Evolutionary conservation across 2,797 vertebrate species (phyloP).

Genomic region (Ctenopoma kingsleyae): DNA sequence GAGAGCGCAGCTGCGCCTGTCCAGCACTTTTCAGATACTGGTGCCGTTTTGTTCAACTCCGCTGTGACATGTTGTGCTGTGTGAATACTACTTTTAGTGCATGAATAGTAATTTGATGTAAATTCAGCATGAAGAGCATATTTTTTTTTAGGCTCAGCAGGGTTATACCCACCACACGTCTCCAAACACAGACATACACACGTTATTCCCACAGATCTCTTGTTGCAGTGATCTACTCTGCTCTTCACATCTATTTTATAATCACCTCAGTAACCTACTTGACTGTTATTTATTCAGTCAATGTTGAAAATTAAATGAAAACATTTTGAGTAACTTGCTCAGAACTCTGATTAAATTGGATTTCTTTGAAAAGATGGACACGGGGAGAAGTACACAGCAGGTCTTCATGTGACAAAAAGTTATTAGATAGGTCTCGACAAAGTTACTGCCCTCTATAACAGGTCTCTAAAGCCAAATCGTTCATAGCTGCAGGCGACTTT

Average conservation of each 20-base stretch:
- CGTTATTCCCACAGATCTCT: constrained; percentile 7
- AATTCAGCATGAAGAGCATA: not conserved
- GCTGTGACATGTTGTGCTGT: not conserved
- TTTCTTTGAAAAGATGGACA: constrained; percentile 33
- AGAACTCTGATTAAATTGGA: constrained; percentile 53
- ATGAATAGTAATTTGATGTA: not conserved
- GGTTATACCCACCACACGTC: not conserved
- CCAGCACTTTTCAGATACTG: not conserved
- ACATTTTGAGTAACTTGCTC: constrained; percentile 62
- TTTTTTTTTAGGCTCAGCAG: not conserved
- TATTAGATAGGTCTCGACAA: constrained; percentile 23
- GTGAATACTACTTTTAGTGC: not conserved
- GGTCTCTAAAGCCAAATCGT: constrained; percentile 24
- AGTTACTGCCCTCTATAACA: constrained; percentile 30
- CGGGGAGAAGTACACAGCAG: not conserved
- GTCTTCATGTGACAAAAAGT: constrained; percentile 23
- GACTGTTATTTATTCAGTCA: constrained; percentile 58
- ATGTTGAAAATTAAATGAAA: constrained; percentile 63
- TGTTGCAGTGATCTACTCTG: constrained; percentile 31
- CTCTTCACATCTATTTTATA: constrained; percentile 42
- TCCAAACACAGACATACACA: not conserved
- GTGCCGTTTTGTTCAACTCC: not conserved
- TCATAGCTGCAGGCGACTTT: constrained; percentile 44
- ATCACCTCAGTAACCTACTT: constrained; percentile 56
- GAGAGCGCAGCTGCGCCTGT: constrained; percentile 8